Conservation (phyloP, 2,113 vertebrate species). For the Festucalex cinctus region DNA sequence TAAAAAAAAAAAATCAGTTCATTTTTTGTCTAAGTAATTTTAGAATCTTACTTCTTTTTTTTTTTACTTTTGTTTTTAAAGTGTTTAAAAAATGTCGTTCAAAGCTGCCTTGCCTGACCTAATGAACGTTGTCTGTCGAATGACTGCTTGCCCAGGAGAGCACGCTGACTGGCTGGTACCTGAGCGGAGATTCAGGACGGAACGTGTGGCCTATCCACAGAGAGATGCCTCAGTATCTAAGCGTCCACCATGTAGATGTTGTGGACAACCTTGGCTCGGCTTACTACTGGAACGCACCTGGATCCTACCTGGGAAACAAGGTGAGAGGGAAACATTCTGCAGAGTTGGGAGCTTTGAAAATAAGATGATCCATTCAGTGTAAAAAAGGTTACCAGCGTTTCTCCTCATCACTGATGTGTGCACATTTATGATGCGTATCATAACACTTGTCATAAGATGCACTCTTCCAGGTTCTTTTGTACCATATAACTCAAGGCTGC, state of each 20-base stretch:
- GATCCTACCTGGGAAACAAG: slow-evolving; percentile 59
- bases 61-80: too few species aligned
- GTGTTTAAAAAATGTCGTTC: too few species aligned
- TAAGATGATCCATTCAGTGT: too few species aligned
- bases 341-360: neutral
- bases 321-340: slow-evolving; percentile 24
- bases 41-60: too few species aligned
- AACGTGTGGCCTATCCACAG: slow-evolving; percentile 60
- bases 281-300: slow-evolving; percentile 68
- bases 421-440: too few species aligned
- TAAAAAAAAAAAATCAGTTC: too few species aligned
- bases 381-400: too few species aligned
- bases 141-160: slow-evolving; percentile 39
- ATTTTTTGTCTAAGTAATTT: too few species aligned
- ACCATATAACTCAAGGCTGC: neutral
- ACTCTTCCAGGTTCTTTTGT: too few species aligned
- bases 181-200: slow-evolving; percentile 49
- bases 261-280: slow-evolving; percentile 48
- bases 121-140: neutral
- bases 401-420: too few species aligned
- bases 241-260: slow-evolving; percentile 50
- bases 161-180: slow-evolving; percentile 60
- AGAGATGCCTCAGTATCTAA: slow-evolving; percentile 52
- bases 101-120: neutral
- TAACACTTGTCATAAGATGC: too few species aligned